phyloP scores from a whole-genome alignment of 2,113 vertebrate species.

The Corydoras maculifer region DNA sequence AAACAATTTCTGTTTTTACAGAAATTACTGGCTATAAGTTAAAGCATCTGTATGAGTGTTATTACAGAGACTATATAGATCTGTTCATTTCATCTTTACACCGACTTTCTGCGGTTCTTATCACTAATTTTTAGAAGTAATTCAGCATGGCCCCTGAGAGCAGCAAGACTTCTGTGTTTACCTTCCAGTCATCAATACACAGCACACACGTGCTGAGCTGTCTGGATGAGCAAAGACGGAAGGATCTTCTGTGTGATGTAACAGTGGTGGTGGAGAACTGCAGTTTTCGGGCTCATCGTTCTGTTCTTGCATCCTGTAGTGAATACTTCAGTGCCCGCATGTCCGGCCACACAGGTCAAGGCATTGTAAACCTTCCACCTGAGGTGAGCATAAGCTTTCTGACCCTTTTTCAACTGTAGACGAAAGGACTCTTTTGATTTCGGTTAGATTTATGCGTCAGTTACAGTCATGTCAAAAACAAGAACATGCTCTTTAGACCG shows the following conservation, averaged over 20 bases:
- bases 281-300: slow-evolving; percentile 81
- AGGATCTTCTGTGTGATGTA: slow-evolving; percentile 68
- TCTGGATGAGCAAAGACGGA: slow-evolving; percentile 65
- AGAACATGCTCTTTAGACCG: no score
- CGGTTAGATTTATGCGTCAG: no score
- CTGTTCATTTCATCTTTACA: no score
- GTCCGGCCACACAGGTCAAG: slow-evolving; percentile 58
- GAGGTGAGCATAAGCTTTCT: no score
- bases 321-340: slow-evolving; percentile 78
- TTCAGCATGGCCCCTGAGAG: slow-evolving; percentile 52
- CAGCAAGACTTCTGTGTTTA: slow-evolving; percentile 61
- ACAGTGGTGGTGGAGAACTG: slow-evolving; percentile 80
- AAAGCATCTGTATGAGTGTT: no score
- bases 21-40: not conserved
- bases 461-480: no score
- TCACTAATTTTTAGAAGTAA: slow-evolving; percentile 45
- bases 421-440: no score
- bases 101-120: not conserved
- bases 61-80: no score
- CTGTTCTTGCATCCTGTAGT: slow-evolving; percentile 86
- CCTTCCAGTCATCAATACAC: slow-evolving; percentile 67
- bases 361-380: slow-evolving; percentile 73
- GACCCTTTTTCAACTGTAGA: no score
- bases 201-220: slow-evolving; percentile 58
- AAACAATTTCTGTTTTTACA: no score